phyloP scores from a whole-genome alignment of 2,113 vertebrate genomes.

The Siniperca chuatsi region DNA sequence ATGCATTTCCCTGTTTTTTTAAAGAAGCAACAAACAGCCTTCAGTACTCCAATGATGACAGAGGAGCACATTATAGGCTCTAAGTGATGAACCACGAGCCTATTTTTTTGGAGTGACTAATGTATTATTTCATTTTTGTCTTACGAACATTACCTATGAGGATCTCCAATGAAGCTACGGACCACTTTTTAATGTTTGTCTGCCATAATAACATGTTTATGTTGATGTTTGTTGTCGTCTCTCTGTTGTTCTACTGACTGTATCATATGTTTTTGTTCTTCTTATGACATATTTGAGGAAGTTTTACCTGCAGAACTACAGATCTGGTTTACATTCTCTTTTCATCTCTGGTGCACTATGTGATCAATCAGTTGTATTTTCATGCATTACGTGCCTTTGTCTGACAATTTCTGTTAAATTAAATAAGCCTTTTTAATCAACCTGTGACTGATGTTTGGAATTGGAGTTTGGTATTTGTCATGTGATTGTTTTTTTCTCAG shows the following conservation, averaged over 20 bases:
- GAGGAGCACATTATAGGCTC: slow-evolving; percentile 39
- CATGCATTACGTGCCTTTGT: slow-evolving; percentile 77
- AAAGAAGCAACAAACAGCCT: slow-evolving; percentile 33
- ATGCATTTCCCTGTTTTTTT: slow-evolving; percentile 39
- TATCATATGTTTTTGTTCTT: slow-evolving; percentile 32
- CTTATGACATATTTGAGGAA: slow-evolving; percentile 45
- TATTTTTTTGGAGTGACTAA: slow-evolving; percentile 44
- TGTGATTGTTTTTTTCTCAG: neutral
- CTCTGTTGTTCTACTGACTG: slow-evolving; percentile 38
- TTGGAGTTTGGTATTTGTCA: neutral
- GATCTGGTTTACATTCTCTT: slow-evolving; percentile 64
- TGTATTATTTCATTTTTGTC: slow-evolving; percentile 52
- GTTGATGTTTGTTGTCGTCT: slow-evolving; percentile 24
- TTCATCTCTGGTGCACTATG: slow-evolving; percentile 57
- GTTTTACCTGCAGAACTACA: slow-evolving; percentile 55
- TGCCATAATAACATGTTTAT: slow-evolving; percentile 51
- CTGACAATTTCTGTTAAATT: slow-evolving; percentile 77
- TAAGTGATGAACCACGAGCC: slow-evolving; percentile 43
- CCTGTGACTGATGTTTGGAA: neutral
- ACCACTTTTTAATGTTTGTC: slow-evolving; percentile 65
- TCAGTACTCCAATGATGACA: slow-evolving; percentile 39
- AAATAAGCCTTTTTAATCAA: slow-evolving; percentile 77
- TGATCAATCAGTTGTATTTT: slow-evolving; percentile 64
- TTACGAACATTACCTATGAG: slow-evolving; percentile 38
- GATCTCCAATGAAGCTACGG: slow-evolving; percentile 35